Conservation (phyloP, 2,888 invertebrate genomes). For the Lucinisca nassula region DNA sequence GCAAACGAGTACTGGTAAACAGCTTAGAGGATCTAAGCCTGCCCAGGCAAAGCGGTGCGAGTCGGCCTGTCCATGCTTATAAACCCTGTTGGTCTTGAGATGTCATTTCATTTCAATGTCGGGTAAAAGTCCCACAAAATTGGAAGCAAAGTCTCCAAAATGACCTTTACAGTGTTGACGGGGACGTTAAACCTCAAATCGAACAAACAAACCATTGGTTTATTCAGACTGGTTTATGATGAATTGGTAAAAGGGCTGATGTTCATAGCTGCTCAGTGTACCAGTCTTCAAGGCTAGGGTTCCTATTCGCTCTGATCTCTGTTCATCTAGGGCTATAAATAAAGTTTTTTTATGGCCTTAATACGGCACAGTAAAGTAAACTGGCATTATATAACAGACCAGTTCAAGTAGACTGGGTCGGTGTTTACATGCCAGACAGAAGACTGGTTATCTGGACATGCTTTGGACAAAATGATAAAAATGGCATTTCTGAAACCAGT, state of each 20-base stretch:
- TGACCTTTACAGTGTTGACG: too few relatives aligned
- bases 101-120: too few relatives aligned
- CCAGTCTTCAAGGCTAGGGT: neutral
- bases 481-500: conserved; percentile 63
- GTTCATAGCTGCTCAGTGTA: conserved; percentile 6
- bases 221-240: conserved; percentile 72
- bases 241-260: conserved; percentile 70
- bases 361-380: neutral
- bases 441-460: neutral
- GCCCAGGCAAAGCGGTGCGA: too few relatives aligned
- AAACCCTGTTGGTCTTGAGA: too few relatives aligned
- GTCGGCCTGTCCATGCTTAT: too few relatives aligned
- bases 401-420: neutral
- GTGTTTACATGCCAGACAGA: neutral
- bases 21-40: too few relatives aligned
- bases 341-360: neutral
- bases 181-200: too few relatives aligned
- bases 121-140: too few relatives aligned
- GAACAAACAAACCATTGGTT: too few relatives aligned
- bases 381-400: neutral
- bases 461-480: conserved; percentile 39
- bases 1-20: too few relatives aligned
- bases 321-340: neutral
- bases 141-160: too few relatives aligned
- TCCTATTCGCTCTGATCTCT: neutral